phyloP scores from a whole-genome alignment of 1,140 invertebrate genomes.

The Marisa cornuarietis region DNA sequence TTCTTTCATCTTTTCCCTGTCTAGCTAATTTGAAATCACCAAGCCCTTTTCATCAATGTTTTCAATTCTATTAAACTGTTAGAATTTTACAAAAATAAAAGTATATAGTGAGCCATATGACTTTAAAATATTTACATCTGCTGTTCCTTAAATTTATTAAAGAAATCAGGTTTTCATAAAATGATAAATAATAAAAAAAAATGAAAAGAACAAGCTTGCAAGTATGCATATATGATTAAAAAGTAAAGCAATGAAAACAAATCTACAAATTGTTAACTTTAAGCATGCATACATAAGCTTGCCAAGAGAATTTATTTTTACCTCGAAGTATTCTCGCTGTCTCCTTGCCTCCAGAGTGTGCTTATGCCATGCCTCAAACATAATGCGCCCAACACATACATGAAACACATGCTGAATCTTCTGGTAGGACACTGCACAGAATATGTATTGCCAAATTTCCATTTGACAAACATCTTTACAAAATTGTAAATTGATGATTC shows the following conservation, averaged over 20 bases:
- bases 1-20: too few species aligned
- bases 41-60: too few species aligned
- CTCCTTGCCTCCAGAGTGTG: conserved; percentile 55
- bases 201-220: not conserved
- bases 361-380: conserved; percentile 61
- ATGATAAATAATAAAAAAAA: too few species aligned
- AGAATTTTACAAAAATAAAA: too few species aligned
- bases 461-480: not conserved
- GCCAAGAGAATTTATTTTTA: conserved; percentile 24
- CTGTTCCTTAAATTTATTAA: too few species aligned
- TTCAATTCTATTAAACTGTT: too few species aligned
- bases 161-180: too few species aligned
- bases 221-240: not conserved
- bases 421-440: conserved; percentile 54
- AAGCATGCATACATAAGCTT: not conserved
- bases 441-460: not conserved
- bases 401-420: conserved; percentile 54
- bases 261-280: not conserved
- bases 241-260: conserved; percentile 1
- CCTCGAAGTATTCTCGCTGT: conserved; percentile 65
- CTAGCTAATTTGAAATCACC: too few species aligned
- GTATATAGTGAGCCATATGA: too few species aligned
- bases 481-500: too few species aligned
- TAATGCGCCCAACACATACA: conserved; percentile 46
- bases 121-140: too few species aligned